Base-by-base conservation (phyloP, 2,113 vertebrate species). In the Prinia subflava region DNA sequence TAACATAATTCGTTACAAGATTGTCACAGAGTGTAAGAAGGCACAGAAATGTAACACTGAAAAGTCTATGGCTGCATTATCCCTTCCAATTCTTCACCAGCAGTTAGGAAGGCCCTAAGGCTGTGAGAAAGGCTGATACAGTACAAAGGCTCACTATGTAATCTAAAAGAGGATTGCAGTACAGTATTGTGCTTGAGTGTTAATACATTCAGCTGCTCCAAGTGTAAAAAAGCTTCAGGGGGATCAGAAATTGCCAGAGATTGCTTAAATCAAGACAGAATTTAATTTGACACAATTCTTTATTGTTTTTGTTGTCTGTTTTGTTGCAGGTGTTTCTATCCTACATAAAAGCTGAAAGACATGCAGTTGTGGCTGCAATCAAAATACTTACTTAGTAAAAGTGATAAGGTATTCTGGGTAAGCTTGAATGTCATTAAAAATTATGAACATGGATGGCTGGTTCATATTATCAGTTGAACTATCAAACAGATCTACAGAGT, bases 391-490 rank as follows among this genome's bases (percentile, higher is more conserved):
- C 53, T 1, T 90, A 56, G 79, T 95, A 69, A 98, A 99, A 27
- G 98, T 98, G 94, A 98, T 98, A 5, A 99, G 96, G 60, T 98
- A 98, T 71, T 98, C 98, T 27, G 98, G 99, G 69, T 99, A 99
- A 7, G 98, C 98, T 83, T 98, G 98, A 37, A 97, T 94, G 63
- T 99, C 98, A 69, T 89, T 95, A 91, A 98, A 99, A 67, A 98
- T 95, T 2, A 99, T 83, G 64, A 99, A 99, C 93, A 99, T 97
- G 28, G 60, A 30, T 13, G 98, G 98, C 0, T 17, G 27, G 1
- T 0, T 7, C 1, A 33, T 0, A 0, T 93, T 41, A 79, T 99
- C 97, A 12, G 95, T 96, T 24, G 98, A 98, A 14, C 98, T 99
- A 90, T 99, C 98, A 55, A 93, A 99, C 50, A 98, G 97, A 62